These are phyloP conservation scores for Bubalus kerabau DNA, from an alignment of 2,113 vertebrate species.

Conservation along the genomic window DNA sequence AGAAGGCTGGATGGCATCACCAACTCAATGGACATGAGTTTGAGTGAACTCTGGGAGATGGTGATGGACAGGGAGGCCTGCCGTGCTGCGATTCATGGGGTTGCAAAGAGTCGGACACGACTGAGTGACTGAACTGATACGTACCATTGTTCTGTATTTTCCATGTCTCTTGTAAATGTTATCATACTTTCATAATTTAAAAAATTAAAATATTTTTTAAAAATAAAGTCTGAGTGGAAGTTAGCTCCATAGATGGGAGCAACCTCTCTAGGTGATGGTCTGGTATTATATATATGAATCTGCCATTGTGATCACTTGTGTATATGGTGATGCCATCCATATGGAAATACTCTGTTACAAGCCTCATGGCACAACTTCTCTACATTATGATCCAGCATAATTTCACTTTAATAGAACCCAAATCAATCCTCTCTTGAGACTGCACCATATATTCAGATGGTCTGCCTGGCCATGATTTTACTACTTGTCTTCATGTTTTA, in stretches of 20 bases:
- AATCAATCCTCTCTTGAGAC: constrained; percentile 7
- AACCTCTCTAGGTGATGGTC: not conserved
- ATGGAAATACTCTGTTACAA: not conserved
- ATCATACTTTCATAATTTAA: not conserved
- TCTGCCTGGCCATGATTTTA: not conserved
- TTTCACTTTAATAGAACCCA: constrained; percentile 21
- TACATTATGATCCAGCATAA: not conserved
- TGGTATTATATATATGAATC: not conserved
- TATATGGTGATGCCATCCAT: not conserved
- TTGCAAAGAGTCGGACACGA: no score
- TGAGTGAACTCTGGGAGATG: no score
- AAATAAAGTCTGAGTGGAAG: not conserved
- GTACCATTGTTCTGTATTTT: not conserved
- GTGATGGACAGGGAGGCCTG: no score
- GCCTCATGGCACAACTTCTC: not conserved
- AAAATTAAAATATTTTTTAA: not conserved
- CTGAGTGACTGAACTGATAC: not conserved
- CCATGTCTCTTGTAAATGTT: not conserved
- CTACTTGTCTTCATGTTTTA: constrained; percentile 24
- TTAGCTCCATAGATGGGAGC: not conserved
- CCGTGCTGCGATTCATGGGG: no score
- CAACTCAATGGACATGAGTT: no score
- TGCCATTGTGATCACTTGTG: rapidly evolving
- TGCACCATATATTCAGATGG: constrained; percentile 8
- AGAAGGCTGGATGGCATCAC: no score